Evolutionary conservation across 1,140 invertebrate species (phyloP).

Genomic region (Drosophila mayri): DNA sequence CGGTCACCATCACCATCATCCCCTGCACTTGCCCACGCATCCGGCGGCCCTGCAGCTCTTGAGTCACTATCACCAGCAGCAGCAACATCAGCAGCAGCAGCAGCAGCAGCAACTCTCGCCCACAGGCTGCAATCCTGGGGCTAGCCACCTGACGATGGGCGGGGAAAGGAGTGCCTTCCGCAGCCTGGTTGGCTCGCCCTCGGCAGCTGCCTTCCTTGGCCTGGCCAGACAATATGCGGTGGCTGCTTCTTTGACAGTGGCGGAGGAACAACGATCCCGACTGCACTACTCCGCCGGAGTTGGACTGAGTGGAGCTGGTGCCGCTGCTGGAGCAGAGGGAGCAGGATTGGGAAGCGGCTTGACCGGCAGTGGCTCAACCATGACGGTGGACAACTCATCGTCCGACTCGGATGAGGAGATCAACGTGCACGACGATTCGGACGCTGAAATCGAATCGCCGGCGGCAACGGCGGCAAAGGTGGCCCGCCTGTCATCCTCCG

Average conservation of each 20-base stretch:
- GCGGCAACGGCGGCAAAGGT: conserved; percentile 70
- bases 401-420: conserved; percentile 83
- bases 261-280: conserved; percentile 67
- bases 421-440: conserved; percentile 89
- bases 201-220: conserved; percentile 85
- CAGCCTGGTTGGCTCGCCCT: conserved; percentile 87
- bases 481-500: conserved; percentile 75
- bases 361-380: conserved; percentile 64
- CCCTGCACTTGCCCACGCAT: conserved; percentile 64
- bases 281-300: conserved; percentile 86
- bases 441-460: conserved; percentile 80
- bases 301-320: conserved; percentile 86
- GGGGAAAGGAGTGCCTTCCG: conserved; percentile 95
- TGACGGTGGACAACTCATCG: conserved; percentile 79
- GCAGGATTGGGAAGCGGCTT: conserved; percentile 86
- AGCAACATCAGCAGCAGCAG: conserved; percentile 58
- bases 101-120: conserved; percentile 70
- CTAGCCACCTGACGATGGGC: conserved; percentile 87
- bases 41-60: conserved; percentile 69
- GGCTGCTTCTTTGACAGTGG: conserved; percentile 85
- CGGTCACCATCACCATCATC: conserved; percentile 59
- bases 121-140: conserved; percentile 57
- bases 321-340: conserved; percentile 11
- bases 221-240: conserved; percentile 85
- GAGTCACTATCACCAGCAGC: conserved; percentile 75